phyloP scores from a whole-genome alignment of 2,888 invertebrate genomes.

The Parascotia fuliginaria region DNA sequence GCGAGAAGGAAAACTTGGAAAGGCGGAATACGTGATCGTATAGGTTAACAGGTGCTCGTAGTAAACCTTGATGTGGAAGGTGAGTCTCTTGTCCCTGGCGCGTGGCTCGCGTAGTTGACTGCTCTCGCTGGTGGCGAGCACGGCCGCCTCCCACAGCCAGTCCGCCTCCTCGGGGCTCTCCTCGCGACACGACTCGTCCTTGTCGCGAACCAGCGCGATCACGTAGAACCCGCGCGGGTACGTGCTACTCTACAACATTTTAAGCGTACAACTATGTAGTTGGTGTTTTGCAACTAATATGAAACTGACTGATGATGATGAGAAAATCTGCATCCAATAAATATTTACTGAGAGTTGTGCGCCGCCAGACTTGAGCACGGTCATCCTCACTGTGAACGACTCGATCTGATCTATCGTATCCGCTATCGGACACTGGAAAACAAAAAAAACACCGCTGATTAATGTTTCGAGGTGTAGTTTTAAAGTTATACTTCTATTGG shows the following conservation, averaged over 20 bases:
- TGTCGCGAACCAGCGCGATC: slow-evolving; percentile 53
- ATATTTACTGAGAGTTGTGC: slow-evolving; percentile 64
- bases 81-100: slow-evolving; percentile 51
- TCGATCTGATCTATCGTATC: slow-evolving; percentile 55
- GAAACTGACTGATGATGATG: neutral
- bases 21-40: too few species aligned
- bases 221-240: slow-evolving; percentile 73
- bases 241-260: slow-evolving; percentile 50
- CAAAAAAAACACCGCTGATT: too few species aligned
- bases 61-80: slow-evolving; percentile 50
- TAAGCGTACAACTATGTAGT: too few species aligned
- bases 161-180: slow-evolving; percentile 34
- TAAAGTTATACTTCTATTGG: too few species aligned
- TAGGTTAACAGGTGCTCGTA: too few species aligned
- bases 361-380: slow-evolving; percentile 69
- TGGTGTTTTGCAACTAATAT: too few species aligned
- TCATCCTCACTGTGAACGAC: slow-evolving; percentile 57
- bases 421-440: slow-evolving; percentile 69
- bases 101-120: slow-evolving; percentile 4
- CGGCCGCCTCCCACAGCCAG: slow-evolving; percentile 67
- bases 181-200: slow-evolving; percentile 54
- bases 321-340: neutral
- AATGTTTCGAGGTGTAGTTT: too few species aligned
- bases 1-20: too few species aligned
- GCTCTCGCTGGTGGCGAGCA: slow-evolving; percentile 13